Evolutionary conservation across 2,113 vertebrate genomes (phyloP).

Genomic region (Microcebus griseorufus): DNA sequence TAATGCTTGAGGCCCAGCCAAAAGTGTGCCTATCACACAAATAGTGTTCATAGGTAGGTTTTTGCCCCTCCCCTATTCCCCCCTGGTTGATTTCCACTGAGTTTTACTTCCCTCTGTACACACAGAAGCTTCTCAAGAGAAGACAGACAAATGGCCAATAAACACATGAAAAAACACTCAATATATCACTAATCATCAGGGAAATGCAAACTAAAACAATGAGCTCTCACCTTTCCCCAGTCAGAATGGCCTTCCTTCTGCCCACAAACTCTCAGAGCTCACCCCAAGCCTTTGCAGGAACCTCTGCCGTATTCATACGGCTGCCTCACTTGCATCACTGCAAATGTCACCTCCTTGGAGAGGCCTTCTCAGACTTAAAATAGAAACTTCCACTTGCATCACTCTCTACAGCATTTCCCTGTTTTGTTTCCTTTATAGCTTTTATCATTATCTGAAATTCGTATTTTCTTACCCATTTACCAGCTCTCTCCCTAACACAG

Average conservation of each 20-base stretch:
- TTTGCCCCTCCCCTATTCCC: no score
- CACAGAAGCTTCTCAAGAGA: no score
- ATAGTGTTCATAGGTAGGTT: no score
- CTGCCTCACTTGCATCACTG: background rate
- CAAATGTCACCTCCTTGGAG: background rate
- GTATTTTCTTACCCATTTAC: background rate
- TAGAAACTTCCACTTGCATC: background rate
- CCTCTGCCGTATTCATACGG: background rate
- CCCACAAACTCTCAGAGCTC: background rate
- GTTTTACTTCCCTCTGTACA: no score
- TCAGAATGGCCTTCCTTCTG: background rate
- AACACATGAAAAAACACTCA: no score
- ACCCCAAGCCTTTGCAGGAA: background rate
- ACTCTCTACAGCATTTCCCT: background rate
- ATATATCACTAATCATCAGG: no score
- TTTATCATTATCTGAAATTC: background rate
- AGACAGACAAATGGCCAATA: no score
- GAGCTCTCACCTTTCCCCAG: no score
- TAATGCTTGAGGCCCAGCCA: no score
- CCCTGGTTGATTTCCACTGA: no score
- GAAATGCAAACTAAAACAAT: no score
- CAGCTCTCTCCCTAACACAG: background rate
- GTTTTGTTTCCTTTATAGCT: background rate
- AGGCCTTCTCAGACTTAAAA: background rate
- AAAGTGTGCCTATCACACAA: no score